Base-by-base conservation (phyloP, 2,888 invertebrate species). In the Xanthia togata region DNA sequence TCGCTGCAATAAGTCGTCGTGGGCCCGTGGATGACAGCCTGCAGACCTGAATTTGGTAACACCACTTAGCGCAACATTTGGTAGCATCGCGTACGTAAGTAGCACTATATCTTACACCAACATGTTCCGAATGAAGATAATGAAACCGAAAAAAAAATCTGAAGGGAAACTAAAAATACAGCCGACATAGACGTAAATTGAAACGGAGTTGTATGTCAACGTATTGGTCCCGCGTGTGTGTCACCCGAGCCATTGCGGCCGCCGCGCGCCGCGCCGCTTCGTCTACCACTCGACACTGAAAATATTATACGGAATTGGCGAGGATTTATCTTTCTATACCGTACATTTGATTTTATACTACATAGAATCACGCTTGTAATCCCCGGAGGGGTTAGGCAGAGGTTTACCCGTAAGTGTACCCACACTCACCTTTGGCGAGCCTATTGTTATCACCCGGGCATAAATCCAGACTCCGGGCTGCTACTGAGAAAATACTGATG, bases 201-300 rank as follows among this genome's bases (percentile, higher is more conserved):
- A 75, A 77, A 62, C 57, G 64, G 35, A 67, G 79, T 72, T 63
- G 60, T 72, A 65, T 81, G 72, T 73, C 74, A 77, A 70, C 17
- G 50, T 68, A 79, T 77, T 41, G 72, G 67, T 85, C 79, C 74
- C 70, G 31, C 35, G 79, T 4, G 75, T 67, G 35, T 65, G 77
- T 76, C 63, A 83, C 38, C 26, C 53, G 79, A 82, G 50, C 55
- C 47, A 72, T 68, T n/a, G 63, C 65, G 76, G 68, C n/a, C n/a
- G 73, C n/a, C 6, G 44, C 38, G 55, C n/a, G 73, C n/a, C 6
- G 44, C 38, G 55, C 2, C 72, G 44, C 35, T 44, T 70, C 65
- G 62, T 73, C 69, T 73, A 50, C n/a, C 17, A 65, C 53, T 50
- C 47, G n/a, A 65, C 31, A 31, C 50, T 69, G n/a, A 72, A 62